A percentile compares a stretch with the other conserved stretches of the same genome.
Conservation (phyloP, 2,888 invertebrate species). For the Drosophila fungiperda region DNA sequence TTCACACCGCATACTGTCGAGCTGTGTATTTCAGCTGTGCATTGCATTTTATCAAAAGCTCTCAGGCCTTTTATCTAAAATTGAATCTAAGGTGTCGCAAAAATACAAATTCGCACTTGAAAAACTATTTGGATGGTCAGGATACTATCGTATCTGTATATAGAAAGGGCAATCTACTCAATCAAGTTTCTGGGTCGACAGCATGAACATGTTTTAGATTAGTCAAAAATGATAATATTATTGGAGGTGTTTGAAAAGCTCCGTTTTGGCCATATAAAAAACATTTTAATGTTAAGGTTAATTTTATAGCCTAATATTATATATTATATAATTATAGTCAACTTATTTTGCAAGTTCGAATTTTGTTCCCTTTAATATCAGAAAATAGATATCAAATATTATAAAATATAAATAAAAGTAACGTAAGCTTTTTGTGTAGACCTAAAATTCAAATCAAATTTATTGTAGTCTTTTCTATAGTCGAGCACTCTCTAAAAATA, state of each 20-base stretch:
- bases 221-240: not conserved
- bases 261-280: not conserved
- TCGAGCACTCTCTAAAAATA: not conserved
- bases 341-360: not conserved
- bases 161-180: constrained; percentile 11
- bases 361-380: not conserved
- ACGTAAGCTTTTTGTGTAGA: not conserved
- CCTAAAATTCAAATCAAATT: not conserved
- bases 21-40: constrained; percentile 44
- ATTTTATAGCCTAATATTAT: not conserved
- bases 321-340: not conserved
- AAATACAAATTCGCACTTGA: constrained; percentile 54
- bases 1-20: constrained; percentile 3
- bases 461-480: not conserved
- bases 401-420: not conserved
- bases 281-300: not conserved
- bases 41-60: constrained; percentile 73
- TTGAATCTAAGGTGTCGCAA: constrained; percentile 70
- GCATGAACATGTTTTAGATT: constrained; percentile 1
- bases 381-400: not conserved
- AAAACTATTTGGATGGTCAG: constrained; percentile 45
- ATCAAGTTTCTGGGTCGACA: constrained; percentile 18
- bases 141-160: constrained; percentile 9
- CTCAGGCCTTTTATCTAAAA: constrained; percentile 70
- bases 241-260: not conserved